phyloP scores from a whole-genome alignment of 2,888 invertebrate genomes.

The Schizotus pectinicornis region DNA sequence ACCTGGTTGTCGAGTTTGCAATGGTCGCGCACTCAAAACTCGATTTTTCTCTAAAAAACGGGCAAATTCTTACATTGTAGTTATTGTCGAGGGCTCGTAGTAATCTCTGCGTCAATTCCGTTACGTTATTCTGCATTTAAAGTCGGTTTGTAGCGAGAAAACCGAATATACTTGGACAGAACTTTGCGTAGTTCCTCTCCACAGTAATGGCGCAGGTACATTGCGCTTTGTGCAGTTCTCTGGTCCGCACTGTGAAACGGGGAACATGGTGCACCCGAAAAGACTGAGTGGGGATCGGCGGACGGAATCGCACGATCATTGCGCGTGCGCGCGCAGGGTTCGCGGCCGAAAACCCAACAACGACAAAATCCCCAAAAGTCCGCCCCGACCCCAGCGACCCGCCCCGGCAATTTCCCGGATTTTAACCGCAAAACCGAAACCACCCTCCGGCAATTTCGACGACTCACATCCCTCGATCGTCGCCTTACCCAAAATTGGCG shows the following conservation, averaged over 20 bases:
- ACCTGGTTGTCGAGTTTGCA: not conserved
- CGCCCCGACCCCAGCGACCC: too few relatives aligned
- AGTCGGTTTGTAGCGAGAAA: conserved; percentile 60
- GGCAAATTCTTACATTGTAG: conserved; percentile 89
- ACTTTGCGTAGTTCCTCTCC: conserved; percentile 58
- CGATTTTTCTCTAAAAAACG: conserved; percentile 13
- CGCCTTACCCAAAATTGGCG: too few relatives aligned
- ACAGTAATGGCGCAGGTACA: conserved; percentile 61
- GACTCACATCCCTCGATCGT: too few relatives aligned
- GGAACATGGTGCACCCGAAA: conserved; percentile 60
- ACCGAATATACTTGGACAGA: conserved; percentile 58
- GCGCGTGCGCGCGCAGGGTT: conserved; percentile 46
- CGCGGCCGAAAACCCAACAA: conserved; percentile 19
- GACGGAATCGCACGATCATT: conserved; percentile 51
- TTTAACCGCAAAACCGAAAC: too few relatives aligned
- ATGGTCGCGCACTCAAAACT: conserved; percentile 11
- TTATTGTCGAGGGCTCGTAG: conserved; percentile 95
- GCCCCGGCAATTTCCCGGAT: too few relatives aligned
- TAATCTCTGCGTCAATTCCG: conserved; percentile 94
- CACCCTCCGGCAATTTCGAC: too few relatives aligned
- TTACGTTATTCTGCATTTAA: conserved; percentile 84
- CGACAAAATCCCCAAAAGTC: conserved; percentile 11
- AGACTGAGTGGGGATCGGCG: conserved; percentile 59
- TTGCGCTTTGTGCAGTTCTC: conserved; percentile 60
- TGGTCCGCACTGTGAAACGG: conserved; percentile 59